Evolutionary conservation across 2,888 invertebrate genomes (phyloP).

Genomic region (Ophraella communa): DNA sequence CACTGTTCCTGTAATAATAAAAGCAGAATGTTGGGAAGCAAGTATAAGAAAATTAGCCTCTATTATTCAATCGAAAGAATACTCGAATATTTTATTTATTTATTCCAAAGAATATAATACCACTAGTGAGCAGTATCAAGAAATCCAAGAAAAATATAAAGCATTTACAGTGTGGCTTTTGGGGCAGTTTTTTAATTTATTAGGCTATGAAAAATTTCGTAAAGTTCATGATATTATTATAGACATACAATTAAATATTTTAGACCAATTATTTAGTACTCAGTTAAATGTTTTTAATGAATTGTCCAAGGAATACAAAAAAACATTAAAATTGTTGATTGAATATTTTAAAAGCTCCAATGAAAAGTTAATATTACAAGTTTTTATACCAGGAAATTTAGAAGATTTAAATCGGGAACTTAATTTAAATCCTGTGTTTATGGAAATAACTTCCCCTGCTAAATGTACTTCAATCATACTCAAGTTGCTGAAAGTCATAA

Average conservation of each 20-base stretch:
- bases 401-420: slow-evolving; percentile 48
- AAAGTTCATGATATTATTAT: slow-evolving; percentile 64
- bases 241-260: slow-evolving; percentile 65
- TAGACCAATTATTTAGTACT: slow-evolving; percentile 63
- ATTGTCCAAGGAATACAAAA: slow-evolving; percentile 62
- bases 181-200: slow-evolving; percentile 71
- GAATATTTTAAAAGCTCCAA: slow-evolving; percentile 57
- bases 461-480: slow-evolving; percentile 45
- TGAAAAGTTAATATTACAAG: slow-evolving; percentile 53
- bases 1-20: slow-evolving; percentile 59
- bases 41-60: slow-evolving; percentile 66
- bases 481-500: slow-evolving; percentile 48
- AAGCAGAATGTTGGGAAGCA: slow-evolving; percentile 65
- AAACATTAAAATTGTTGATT: slow-evolving; percentile 59
- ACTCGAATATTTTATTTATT: slow-evolving; percentile 63
- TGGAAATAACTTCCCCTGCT: slow-evolving; percentile 45
- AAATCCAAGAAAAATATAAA: slow-evolving; percentile 53
- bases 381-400: slow-evolving; percentile 61
- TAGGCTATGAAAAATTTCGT: slow-evolving; percentile 63
- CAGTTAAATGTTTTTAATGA: slow-evolving; percentile 62
- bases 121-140: slow-evolving; percentile 61
- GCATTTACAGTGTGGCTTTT: slow-evolving; percentile 72
- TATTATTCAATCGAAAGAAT: slow-evolving; percentile 67
- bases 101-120: slow-evolving; percentile 61
- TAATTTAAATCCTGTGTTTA: slow-evolving; percentile 49